These are phyloP conservation scores for Sturmia bella DNA, from an alignment of 2,888 invertebrate species.

Conservation along the genomic window DNA sequence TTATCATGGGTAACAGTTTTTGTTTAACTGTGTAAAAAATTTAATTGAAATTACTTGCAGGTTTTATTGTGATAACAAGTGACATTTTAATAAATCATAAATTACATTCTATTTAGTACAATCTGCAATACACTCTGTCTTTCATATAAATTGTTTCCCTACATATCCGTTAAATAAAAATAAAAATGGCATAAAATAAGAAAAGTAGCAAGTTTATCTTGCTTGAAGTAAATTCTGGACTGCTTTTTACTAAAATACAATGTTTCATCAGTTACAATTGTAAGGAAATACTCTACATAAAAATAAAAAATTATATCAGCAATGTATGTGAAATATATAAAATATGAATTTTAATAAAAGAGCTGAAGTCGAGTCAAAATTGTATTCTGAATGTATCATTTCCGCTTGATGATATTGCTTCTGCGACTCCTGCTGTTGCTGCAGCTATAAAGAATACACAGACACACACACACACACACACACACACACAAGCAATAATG, in stretches of 20 bases:
- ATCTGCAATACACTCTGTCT: slow-evolving; percentile 19
- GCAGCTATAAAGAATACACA: slow-evolving; percentile 31
- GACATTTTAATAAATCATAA: slow-evolving; percentile 28
- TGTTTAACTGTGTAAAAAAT: background rate
- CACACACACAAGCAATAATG: too few species aligned
- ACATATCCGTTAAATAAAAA: slow-evolving; percentile 4
- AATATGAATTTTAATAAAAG: slow-evolving; percentile 62
- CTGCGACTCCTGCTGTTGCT: slow-evolving; percentile 19
- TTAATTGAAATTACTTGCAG: slow-evolving; percentile 19
- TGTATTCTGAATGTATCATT: slow-evolving; percentile 43
- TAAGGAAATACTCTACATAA: slow-evolving; percentile 26
- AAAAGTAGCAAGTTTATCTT: background rate
- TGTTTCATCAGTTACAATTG: slow-evolving; percentile 45
- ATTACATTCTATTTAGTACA: slow-evolving; percentile 31
- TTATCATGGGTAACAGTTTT: slow-evolving; percentile 39
- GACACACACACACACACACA: background rate
- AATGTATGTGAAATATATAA: slow-evolving; percentile 25
- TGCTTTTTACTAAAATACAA: background rate
- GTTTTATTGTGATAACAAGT: slow-evolving; percentile 32
- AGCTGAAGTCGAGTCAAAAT: slow-evolving; percentile 50
- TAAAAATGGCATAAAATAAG: background rate
- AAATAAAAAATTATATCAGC: slow-evolving; percentile 4
- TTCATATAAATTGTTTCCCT: slow-evolving; percentile 35
- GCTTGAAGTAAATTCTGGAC: background rate
- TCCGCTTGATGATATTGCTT: slow-evolving; percentile 23